Base-by-base conservation (phyloP, 2,888 invertebrate genomes). In the Andrena marginata region DNA sequence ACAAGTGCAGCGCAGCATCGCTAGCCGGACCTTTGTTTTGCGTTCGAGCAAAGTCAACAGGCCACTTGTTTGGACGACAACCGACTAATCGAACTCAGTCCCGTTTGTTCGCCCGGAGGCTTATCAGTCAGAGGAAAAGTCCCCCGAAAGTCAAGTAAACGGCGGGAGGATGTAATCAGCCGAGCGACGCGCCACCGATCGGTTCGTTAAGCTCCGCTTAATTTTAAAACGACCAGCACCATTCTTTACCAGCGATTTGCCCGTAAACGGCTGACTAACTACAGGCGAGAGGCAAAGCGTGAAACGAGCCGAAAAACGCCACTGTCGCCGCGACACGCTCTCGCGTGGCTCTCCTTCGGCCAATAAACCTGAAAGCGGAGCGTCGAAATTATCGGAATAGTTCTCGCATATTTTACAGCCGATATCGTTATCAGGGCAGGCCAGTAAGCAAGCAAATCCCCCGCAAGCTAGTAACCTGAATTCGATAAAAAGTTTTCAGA, bases 241-340 rank as follows among this genome's bases (percentile, higher is more conserved):
- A 85, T 77, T 85, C 78, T 84, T 84, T 85, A 78, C 85, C 42
- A 73, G 70, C 84, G 81, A 85, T 84, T 84, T 81, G 63, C 73
- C 54, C 63, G 62, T 49, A 56, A 56, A 35, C 75, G 82, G 56
- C 60, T 65, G 65, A 56, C 60, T 72, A 73, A 71, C 54, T 29
- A 54, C 54, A 70, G 71, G 42, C 35, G 68, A 68, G 63, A 79
- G 56, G 69, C 69, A 82, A 76, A 67, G 63, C 62, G 13, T 16
- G 64, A 62, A 84, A 79, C 56, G 73, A 59, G 23, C 16, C 69
- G 76, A 74, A 73, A 70, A 83, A 76, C 69, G 8, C 42, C 23
- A 35, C 23, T 35, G 8, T 33, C 33, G 8, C 33, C 51, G 35
- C 54, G 33, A 68, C 56, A 23, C 8, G 49, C 26, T 23, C 31